phyloP scores from a whole-genome alignment of 2,113 vertebrate genomes.

The Hystrix brachyura region DNA sequence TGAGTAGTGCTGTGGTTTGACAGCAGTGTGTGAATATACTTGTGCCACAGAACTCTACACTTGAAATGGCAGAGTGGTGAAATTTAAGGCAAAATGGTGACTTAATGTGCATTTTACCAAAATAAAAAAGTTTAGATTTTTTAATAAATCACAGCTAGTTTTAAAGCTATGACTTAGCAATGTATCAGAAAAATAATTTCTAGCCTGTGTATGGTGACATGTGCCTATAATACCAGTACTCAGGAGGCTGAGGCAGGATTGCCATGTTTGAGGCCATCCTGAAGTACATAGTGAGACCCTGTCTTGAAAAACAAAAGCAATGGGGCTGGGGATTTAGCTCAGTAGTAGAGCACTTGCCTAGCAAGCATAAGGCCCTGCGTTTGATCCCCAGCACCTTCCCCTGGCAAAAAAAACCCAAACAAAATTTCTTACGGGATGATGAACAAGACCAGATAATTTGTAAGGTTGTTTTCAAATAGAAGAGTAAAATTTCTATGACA shows the following conservation, averaged over 20 bases:
- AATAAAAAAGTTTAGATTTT: neutral
- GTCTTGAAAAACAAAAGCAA: too few relatives aligned
- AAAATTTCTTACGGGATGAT: too few relatives aligned
- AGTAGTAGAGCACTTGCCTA: too few relatives aligned
- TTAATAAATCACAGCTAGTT: conserved; percentile 30
- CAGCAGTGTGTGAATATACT: neutral
- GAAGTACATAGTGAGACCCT: too few relatives aligned
- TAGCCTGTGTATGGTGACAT: neutral
- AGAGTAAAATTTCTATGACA: neutral
- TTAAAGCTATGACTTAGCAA: conserved; percentile 41
- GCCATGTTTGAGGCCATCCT: too few relatives aligned
- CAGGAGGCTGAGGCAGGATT: too few relatives aligned
- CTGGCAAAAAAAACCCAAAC: neutral
- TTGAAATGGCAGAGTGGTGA: neutral
- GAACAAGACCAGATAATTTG: neutral
- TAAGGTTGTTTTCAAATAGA: neutral
- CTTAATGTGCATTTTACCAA: neutral
- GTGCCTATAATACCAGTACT: too few relatives aligned
- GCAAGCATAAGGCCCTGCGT: too few relatives aligned
- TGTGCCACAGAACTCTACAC: neutral
- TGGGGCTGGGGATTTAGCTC: too few relatives aligned
- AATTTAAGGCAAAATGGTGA: neutral
- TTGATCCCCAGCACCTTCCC: too few relatives aligned
- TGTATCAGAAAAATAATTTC: conserved; percentile 42
- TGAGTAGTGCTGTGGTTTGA: neutral